Percentiles rank a stretch among this genome's conserved stretches.
Evolutionary conservation across 2,797 vertebrate genomes (phyloP).

Genomic region (Tenualosa ilisha): DNA sequence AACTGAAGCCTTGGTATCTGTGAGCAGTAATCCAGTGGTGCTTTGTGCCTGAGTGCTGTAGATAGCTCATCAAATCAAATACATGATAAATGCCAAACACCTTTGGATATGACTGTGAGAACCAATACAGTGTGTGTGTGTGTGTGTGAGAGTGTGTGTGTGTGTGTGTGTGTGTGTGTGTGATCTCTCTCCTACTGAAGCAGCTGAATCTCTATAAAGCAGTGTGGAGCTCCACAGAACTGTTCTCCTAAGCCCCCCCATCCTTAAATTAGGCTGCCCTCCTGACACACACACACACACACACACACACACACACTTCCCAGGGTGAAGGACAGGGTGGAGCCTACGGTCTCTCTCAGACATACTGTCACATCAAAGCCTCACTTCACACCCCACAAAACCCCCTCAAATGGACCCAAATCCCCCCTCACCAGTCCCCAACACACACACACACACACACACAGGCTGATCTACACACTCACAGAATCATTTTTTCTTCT

Average conservation of each 20-base stretch:
- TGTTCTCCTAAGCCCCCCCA: conserved; percentile 66
- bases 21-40: too few relatives aligned
- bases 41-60: too few relatives aligned
- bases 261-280: conserved; percentile 66
- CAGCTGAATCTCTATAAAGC: conserved; percentile 45
- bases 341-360: background rate
- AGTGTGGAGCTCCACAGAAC: conserved; percentile 61
- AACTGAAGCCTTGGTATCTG: too few relatives aligned
- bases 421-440: background rate
- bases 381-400: background rate
- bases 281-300: background rate
- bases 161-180: background rate
- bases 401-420: background rate
- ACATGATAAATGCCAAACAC: background rate
- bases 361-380: conserved; percentile 2
- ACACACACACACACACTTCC: background rate
- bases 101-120: background rate
- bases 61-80: too few relatives aligned
- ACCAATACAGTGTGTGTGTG: background rate
- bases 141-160: background rate
- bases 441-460: background rate
- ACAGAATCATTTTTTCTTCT: background rate
- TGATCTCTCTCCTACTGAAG: conserved; percentile 29
- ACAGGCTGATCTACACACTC: background rate
- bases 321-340: background rate